Percentiles rank a stretch among this genome's conserved stretches.
phyloP scores from a whole-genome alignment of 2,113 vertebrate genomes.

The Prochilodus magdalenae region DNA sequence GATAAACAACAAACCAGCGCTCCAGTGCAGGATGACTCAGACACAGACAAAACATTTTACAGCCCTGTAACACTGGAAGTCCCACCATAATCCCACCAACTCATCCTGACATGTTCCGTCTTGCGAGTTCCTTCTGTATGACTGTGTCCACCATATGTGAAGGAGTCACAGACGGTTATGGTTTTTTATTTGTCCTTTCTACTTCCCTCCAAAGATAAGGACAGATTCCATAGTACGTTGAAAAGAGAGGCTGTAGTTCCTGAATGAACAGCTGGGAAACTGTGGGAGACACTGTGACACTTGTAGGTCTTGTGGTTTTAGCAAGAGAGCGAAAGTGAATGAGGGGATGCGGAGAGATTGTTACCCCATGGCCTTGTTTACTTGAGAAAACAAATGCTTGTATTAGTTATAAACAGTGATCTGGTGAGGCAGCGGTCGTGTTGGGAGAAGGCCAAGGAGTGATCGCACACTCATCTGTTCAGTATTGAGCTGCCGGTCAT shows the following conservation, averaged over 20 bases:
- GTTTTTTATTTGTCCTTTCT: not conserved
- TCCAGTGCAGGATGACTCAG: conserved; percentile 3
- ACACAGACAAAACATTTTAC: conserved; percentile 13
- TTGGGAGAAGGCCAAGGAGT: conserved; percentile 35
- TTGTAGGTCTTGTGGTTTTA: not conserved
- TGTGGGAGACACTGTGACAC: conserved; percentile 34
- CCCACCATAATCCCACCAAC: not conserved
- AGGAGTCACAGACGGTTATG: not conserved
- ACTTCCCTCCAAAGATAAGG: not conserved
- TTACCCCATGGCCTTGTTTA: conserved; percentile 47
- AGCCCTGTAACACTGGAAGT: not conserved
- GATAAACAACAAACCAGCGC: conserved; percentile 24
- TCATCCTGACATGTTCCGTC: not conserved
- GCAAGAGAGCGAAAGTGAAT: conserved; percentile 25
- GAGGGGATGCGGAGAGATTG: conserved; percentile 33
- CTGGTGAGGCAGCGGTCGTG: conserved; percentile 28
- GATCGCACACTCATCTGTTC: conserved; percentile 21
- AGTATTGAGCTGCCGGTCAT: conserved; percentile 18
- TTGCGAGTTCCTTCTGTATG: not conserved
- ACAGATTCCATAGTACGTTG: not conserved
- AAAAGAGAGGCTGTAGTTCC: not conserved
- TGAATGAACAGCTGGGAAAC: not conserved
- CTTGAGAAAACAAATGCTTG: conserved; percentile 55
- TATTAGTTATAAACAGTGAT: conserved; percentile 57
- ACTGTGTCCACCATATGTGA: not conserved